phyloP scores from a whole-genome alignment of 2,797 vertebrate species.

The Bucorvus abyssinicus region DNA sequence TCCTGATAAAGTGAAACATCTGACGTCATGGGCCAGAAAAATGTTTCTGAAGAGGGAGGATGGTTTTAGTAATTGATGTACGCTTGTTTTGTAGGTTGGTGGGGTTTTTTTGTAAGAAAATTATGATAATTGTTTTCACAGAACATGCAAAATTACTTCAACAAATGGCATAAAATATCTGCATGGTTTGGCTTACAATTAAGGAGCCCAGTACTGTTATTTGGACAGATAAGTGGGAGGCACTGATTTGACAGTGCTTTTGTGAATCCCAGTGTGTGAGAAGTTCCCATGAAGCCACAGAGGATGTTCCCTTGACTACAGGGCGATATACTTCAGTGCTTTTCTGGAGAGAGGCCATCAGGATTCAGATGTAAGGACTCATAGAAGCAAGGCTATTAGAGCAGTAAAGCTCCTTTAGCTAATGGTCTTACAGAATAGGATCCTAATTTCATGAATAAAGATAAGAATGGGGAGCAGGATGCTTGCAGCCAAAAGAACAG shows the following conservation, averaged over 20 bases:
- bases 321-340: background rate
- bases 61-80: background rate
- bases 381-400: background rate
- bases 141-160: background rate
- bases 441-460: background rate
- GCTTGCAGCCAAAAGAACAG: background rate
- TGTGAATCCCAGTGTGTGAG: background rate
- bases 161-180: background rate
- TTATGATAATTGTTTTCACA: background rate
- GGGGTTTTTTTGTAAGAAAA: background rate
- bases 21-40: background rate
- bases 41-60: background rate
- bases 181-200: background rate
- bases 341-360: slow-evolving; percentile 3
- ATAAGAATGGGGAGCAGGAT: background rate
- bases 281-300: background rate
- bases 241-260: background rate
- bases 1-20: background rate
- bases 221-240: background rate
- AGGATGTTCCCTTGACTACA: background rate
- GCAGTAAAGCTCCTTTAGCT: background rate
- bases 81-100: background rate
- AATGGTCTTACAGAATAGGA: background rate
- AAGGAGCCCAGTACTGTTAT: background rate
- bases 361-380: background rate